Conservation (phyloP, 2,888 invertebrate species). For the Hemicrepidius hirtus region DNA sequence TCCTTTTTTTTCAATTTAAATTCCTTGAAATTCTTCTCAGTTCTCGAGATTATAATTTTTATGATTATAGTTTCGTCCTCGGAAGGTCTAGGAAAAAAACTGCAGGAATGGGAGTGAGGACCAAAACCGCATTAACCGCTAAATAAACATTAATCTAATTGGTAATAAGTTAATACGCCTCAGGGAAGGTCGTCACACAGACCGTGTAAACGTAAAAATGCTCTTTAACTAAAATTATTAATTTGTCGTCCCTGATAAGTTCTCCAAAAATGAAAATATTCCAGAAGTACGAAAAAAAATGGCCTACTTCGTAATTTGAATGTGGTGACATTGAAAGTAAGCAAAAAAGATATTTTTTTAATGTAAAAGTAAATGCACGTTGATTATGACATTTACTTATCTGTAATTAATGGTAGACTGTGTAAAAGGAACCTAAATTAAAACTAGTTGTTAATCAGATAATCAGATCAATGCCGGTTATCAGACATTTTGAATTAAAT, state of each 20-base stretch:
- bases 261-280: neutral
- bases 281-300: neutral
- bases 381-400: conserved; percentile 18
- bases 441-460: conserved; percentile 24
- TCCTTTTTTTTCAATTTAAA: no score
- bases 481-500: conserved; percentile 13
- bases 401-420: conserved; percentile 5
- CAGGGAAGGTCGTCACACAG: neutral
- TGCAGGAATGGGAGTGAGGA: neutral
- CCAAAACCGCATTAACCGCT: conserved; percentile 16
- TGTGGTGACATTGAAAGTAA: conserved; percentile 16
- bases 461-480: conserved; percentile 17
- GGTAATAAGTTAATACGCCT: neutral
- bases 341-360: conserved; percentile 5
- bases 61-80: neutral
- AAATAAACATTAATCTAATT: conserved; percentile 10
- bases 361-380: conserved; percentile 24
- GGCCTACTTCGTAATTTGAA: conserved; percentile 8
- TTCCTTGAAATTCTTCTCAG: no score
- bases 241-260: neutral
- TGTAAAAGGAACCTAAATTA: conserved; percentile 20
- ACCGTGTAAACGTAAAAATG: neutral
- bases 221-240: no score
- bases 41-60: no score
- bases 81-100: neutral